Conservation (phyloP, 2,797 vertebrate genomes). For the Platyrinchus mystaceus region DNA sequence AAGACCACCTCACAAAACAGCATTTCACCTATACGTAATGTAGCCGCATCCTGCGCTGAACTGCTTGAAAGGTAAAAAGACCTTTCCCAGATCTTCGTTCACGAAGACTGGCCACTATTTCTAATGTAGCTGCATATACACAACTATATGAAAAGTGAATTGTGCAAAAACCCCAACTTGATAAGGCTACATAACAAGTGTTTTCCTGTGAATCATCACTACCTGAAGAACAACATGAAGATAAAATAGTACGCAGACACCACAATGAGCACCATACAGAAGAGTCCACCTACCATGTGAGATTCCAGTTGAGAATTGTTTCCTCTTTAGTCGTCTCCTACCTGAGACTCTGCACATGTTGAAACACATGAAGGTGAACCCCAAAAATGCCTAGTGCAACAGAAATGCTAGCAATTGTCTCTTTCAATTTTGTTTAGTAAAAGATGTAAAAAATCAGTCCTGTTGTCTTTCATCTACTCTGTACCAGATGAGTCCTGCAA, state of each 20-base stretch:
- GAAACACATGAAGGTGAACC: neutral
- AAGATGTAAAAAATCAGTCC: neutral
- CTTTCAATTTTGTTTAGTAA: neutral
- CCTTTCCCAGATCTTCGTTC: too few species aligned
- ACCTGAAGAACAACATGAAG: neutral
- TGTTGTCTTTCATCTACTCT: neutral
- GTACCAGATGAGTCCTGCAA: neutral
- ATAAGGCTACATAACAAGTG: neutral
- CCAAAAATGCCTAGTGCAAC: neutral
- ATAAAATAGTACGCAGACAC: neutral
- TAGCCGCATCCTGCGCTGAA: too few species aligned
- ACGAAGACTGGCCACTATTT: too few species aligned
- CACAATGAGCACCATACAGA: rapidly evolving
- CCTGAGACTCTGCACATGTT: neutral
- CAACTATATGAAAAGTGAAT: neutral
- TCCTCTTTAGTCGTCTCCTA: neutral
- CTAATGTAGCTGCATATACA: rapidly evolving
- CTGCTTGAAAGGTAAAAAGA: too few species aligned
- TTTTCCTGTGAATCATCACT: neutral
- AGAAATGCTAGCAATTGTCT: neutral
- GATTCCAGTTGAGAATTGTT: neutral
- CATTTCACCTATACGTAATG: neutral
- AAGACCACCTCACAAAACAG: neutral
- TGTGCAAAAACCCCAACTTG: rapidly evolving
- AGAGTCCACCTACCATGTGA: conserved; percentile 18